These are phyloP conservation scores for Trissolcus brochymenae DNA, from an alignment of 2,888 invertebrate species.

Conservation along the genomic window DNA sequence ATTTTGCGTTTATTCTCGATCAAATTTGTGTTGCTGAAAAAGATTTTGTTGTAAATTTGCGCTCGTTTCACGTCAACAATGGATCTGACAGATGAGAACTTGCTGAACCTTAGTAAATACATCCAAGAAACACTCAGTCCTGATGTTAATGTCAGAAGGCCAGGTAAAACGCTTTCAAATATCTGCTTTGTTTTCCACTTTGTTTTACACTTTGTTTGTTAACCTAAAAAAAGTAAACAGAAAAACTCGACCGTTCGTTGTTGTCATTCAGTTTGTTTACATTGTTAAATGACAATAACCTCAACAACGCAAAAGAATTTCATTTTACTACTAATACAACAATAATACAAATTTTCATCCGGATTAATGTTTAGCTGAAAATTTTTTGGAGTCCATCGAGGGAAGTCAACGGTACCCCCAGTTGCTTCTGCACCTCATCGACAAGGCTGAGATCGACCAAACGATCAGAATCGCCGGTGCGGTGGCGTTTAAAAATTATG, in stretches of 20 bases:
- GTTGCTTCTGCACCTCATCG: conserved; percentile 89
- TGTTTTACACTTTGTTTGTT: not conserved
- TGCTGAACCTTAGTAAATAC: conserved; percentile 88
- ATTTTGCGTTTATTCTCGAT: not conserved
- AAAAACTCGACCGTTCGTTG: too few species aligned
- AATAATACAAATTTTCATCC: not conserved
- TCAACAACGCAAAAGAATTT: too few species aligned
- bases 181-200: conserved; percentile 4
- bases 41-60: not conserved
- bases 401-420: conserved; percentile 93
- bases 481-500: conserved; percentile 96
- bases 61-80: conserved; percentile 76
- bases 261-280: too few species aligned
- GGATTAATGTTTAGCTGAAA: conserved; percentile 84
- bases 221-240: too few species aligned
- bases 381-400: conserved; percentile 93
- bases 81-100: conserved; percentile 93
- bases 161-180: conserved; percentile 80
- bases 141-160: conserved; percentile 87
- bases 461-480: conserved; percentile 93
- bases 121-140: conserved; percentile 92
- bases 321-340: too few species aligned
- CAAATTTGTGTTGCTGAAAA: not conserved
- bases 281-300: too few species aligned
- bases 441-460: conserved; percentile 87